Evolutionary conservation across 2,113 vertebrate genomes (phyloP), one percentile per base, ranked within the genome.

Genomic region (Drymodes brunneopygia): DNA sequence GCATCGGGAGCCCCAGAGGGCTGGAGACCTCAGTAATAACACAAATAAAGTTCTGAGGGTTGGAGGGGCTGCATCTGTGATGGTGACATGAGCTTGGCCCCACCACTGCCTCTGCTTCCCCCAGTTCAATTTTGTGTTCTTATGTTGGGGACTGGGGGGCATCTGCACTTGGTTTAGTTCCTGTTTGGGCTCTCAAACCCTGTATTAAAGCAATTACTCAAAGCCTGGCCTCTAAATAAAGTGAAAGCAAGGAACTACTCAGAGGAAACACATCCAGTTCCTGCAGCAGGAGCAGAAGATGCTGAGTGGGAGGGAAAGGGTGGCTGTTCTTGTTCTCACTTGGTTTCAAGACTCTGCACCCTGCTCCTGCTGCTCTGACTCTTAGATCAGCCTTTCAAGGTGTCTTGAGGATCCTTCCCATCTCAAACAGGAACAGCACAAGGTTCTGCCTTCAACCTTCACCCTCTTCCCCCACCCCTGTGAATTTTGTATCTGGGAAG

Each of bases 381-480:
- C 72, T 35, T 28, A 25, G 40, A 64, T 45, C 40, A 47, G 58
- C 44, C 24, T 24, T 24, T 31, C 0, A 1, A 60, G 40, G 23
- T 19, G 33, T 25, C 40, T 1, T 11, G 24, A 11, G n/a, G 14
- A n/a, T 51, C 36, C n/a, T 57, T 35, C 56, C n/a, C 23, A 65
- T 7, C 42, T 33, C 64, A 23, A 14, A 25, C 11, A 51, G 17
- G 12, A 16, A 15, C 18, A 69, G 13, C 50, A 44, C 21, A 51
- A 20, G 12, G 56, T 14, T 92, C 74, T 51, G 40, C 48, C 38
- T 81, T 40, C 21, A 7, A 27, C 23, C 24, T 47, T 31, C 5
- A 20, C 7, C 24, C 29, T 38, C 5, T 11, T 5, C 27, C 2
- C 9, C 6, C 14, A 23, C 0, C 1, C 12, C 53, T 27, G 7